A percentile compares a stretch with the other conserved stretches of the same genome.
These are phyloP conservation scores for Jaculus jaculus DNA, from an alignment of 2,113 vertebrate species.

Conservation along the genomic window DNA sequence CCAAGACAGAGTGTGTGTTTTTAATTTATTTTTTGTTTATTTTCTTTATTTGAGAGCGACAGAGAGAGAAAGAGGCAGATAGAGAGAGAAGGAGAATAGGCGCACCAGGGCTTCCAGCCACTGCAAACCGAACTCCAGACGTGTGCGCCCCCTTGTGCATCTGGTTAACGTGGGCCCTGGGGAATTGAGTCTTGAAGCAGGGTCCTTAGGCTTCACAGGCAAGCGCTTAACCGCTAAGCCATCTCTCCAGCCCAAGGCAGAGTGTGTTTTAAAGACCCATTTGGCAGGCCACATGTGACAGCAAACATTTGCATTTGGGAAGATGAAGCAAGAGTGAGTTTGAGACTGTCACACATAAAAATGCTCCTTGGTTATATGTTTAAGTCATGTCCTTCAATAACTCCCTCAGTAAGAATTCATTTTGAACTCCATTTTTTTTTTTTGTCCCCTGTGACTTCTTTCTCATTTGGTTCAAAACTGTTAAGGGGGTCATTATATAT, in stretches of 20 bases:
- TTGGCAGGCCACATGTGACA: neutral
- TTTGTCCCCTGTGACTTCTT: neutral
- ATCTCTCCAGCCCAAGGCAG: neutral
- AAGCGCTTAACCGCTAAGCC: too few species aligned
- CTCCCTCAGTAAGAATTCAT: slow-evolving; percentile 1
- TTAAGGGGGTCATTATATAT: neutral
- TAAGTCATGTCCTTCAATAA: neutral
- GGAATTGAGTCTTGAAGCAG: too few species aligned
- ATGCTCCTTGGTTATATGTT: neutral
- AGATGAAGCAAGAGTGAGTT: neutral
- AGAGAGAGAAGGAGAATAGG: too few species aligned
- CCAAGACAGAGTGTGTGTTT: neutral
- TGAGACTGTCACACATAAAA: neutral
- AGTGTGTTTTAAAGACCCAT: neutral
- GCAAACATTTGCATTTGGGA: neutral
- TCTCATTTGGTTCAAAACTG: slow-evolving; percentile 47
- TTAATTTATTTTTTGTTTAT: too few species aligned
- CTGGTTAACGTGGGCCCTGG: too few species aligned
- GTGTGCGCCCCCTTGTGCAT: too few species aligned
- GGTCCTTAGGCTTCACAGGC: too few species aligned
- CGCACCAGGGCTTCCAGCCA: too few species aligned
- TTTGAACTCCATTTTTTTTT: neutral
- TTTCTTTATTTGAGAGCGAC: too few species aligned
- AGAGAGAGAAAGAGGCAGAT: too few species aligned
- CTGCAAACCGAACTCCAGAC: too few species aligned